Conservation (phyloP, 2,113 vertebrate species). For the Hippopotamus amphibius region DNA sequence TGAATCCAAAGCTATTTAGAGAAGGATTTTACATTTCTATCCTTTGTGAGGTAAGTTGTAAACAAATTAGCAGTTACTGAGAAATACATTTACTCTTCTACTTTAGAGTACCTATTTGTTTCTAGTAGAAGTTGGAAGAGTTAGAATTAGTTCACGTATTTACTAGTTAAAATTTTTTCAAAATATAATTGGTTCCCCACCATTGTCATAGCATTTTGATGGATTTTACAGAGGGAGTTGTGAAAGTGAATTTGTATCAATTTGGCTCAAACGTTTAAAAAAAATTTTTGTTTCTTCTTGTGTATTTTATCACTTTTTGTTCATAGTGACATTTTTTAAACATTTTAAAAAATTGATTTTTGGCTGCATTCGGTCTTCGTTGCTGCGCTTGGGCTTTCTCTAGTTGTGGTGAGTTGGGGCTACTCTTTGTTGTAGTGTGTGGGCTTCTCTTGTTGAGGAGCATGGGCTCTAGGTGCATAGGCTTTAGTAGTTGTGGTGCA, state of each 20-base stretch:
- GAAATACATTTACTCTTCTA: not conserved
- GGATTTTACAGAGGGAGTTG: conserved; percentile 26
- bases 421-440: too few relatives aligned
- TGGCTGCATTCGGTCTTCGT: too few relatives aligned
- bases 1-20: not conserved
- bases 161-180: not conserved
- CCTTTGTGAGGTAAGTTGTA: not conserved
- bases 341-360: too few relatives aligned
- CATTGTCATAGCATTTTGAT: conserved; percentile 1
- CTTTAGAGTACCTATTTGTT: not conserved
- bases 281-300: not conserved
- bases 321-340: not conserved
- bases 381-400: too few relatives aligned
- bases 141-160: not conserved
- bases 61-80: not conserved
- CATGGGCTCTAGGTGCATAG: too few relatives aligned
- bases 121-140: not conserved
- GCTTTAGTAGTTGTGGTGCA: too few relatives aligned
- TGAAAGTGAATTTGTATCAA: not conserved
- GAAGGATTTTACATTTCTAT: not conserved
- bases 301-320: not conserved
- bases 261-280: not conserved
- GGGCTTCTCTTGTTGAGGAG: too few relatives aligned
- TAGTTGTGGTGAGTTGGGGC: too few relatives aligned
- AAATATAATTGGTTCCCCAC: not conserved